These are phyloP conservation scores for Acrobasis repandana DNA, from an alignment of 2,888 invertebrate genomes.

Conservation along the genomic window DNA sequence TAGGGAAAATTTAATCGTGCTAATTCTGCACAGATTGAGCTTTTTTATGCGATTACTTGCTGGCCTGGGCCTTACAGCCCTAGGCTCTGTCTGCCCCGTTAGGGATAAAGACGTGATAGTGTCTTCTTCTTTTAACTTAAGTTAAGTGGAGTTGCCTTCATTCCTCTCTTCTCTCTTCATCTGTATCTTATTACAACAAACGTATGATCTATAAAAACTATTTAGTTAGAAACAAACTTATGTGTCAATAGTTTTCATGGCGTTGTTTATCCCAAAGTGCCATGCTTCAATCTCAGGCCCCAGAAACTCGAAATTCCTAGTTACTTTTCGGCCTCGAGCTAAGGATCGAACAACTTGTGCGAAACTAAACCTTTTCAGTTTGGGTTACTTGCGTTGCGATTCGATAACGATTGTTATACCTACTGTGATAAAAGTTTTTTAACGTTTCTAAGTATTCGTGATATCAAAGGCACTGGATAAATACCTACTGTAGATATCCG, in stretches of 20 bases:
- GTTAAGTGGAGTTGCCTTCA: no score
- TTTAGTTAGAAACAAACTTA: not conserved
- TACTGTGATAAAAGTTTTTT: constrained; percentile 5
- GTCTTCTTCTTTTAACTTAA: no score
- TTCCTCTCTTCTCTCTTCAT: no score
- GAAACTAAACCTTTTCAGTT: constrained; percentile 31
- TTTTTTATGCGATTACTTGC: constrained; percentile 11
- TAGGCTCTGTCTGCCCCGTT: no score
- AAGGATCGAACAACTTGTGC: constrained; percentile 25
- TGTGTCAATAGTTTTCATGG: not conserved
- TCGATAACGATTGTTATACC: constrained; percentile 25
- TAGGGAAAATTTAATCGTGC: constrained; percentile 25
- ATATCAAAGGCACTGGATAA: no score
- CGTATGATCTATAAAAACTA: no score
- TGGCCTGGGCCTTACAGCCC: no score
- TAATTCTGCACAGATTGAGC: constrained; percentile 24
- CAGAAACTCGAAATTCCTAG: constrained; percentile 27
- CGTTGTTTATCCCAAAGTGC: constrained; percentile 6
- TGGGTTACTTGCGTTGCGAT: constrained; percentile 14
- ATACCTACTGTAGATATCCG: no score
- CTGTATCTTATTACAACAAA: no score
- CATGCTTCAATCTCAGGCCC: constrained; percentile 19
- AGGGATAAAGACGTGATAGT: no score
- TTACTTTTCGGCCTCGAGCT: constrained; percentile 23
- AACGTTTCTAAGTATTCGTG: no score